A percentile compares a stretch with the other conserved stretches of the same genome.
Conservation (phyloP, 2,113 vertebrate genomes). For the Euleptes europaea region DNA sequence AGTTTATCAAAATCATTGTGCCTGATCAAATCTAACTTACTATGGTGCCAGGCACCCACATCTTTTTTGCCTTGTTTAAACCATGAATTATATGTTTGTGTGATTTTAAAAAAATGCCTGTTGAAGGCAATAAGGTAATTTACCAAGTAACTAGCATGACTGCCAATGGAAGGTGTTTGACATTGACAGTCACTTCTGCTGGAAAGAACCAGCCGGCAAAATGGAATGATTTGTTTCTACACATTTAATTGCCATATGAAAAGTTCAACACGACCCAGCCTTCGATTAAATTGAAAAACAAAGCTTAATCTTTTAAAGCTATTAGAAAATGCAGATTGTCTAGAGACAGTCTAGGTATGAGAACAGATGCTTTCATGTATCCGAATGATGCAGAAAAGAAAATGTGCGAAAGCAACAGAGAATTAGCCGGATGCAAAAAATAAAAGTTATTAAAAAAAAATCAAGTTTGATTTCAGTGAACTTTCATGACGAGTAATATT, state of each 20-base stretch:
- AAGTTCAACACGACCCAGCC: background rate
- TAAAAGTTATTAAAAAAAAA: background rate
- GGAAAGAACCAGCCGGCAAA: background rate
- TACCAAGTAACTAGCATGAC: background rate
- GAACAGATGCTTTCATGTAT: background rate
- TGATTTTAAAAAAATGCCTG: conserved; percentile 9
- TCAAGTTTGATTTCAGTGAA: background rate
- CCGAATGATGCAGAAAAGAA: background rate
- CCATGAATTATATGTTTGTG: conserved; percentile 3
- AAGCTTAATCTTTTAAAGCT: background rate
- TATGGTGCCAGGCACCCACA: background rate
- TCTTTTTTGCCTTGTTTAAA: conserved; percentile 9
- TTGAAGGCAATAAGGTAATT: conserved; percentile 38
- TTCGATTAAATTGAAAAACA: background rate
- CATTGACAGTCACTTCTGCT: background rate
- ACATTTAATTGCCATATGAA: background rate
- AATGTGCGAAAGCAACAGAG: background rate
- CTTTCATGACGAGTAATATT: background rate
- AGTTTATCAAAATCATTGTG: conserved; percentile 17
- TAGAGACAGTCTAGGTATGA: background rate
- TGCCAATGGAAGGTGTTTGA: accelerated
- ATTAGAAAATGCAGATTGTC: background rate
- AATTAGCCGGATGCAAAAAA: background rate
- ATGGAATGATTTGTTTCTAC: background rate
- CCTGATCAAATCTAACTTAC: conserved; percentile 42